These are phyloP conservation scores for Pterocles gutturalis DNA, from an alignment of 2,113 vertebrate species.

Conservation along the genomic window DNA sequence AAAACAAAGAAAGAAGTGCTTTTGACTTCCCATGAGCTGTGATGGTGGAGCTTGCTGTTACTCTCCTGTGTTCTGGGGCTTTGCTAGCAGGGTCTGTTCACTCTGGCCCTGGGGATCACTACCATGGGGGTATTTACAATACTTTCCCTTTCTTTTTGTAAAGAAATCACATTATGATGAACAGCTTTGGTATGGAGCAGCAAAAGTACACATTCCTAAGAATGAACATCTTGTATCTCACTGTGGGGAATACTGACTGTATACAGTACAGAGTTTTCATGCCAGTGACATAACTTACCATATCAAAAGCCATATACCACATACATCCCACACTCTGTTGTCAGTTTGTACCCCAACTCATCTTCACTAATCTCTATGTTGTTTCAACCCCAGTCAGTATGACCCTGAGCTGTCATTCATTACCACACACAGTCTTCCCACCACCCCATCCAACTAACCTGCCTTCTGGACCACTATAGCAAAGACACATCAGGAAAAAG, in stretches of 20 bases:
- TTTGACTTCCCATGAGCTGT: neutral
- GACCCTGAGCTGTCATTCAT: neutral
- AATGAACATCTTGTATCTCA: neutral
- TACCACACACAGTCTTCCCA: neutral
- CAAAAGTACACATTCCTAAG: neutral
- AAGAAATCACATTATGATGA: neutral
- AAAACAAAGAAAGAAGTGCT: neutral
- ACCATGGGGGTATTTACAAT: neutral
- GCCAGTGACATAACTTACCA: neutral
- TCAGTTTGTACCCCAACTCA: neutral
- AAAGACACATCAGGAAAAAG: neutral
- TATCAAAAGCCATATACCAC: neutral
- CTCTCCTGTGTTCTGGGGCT: neutral
- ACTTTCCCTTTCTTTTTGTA: neutral
- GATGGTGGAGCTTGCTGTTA: rapidly evolving
- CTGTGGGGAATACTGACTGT: neutral
- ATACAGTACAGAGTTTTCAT: too few species aligned
- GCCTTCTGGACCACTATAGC: neutral
- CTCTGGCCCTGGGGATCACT: neutral
- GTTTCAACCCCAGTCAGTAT: neutral
- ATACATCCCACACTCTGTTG: neutral
- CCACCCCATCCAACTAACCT: neutral
- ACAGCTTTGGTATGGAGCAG: neutral
- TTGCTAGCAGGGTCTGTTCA: neutral
- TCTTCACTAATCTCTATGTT: rapidly evolving